Base-by-base conservation (phyloP, 1,140 invertebrate genomes). In the Diorhabda elongata region DNA sequence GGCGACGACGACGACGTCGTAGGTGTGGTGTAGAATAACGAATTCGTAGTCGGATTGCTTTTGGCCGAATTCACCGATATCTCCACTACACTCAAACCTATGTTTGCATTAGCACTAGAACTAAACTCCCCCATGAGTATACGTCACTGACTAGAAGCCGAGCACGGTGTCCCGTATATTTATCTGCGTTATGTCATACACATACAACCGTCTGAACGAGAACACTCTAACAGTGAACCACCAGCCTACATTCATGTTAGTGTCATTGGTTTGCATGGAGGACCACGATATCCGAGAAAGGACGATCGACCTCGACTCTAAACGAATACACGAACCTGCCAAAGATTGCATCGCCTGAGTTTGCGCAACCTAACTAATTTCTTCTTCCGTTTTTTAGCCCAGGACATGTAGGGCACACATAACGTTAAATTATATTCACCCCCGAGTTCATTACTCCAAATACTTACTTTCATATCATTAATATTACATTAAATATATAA, bases 101-200 rank as follows among this genome's bases (percentile, higher is more conserved):
- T 80, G 72, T 80, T 81, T 66, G 78, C 71, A 76, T 77, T 79
- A 61, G 74, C 76, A 77, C 76, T 80, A 71, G 79, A 78, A 76
- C 77, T 81, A 77, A 81, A 81, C 75, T 81, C 80, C 74, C 80
- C 80, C 80, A 81, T 81, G 78, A 80, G 78, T 72, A 67, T 72
- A 75, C 75, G 73, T 75, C 76, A 75, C 75, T 74, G 66, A 67
- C 69, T 73, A 64, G 44, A 71, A 66, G 72, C 68, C 66, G 72
- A 68, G 70, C 68, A 67, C 69, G 59, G 63, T 72, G 63, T 71
- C 69, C 69, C 69, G 72, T 74, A 63, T 64, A 58, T 73, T 41
- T 66, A 11, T 67, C 58, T 70, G 47, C 66, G 75, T 77, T 77
- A 77, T 77, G 75, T 77, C 76, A 77, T 76, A 77, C 75, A 76